Conservation (phyloP, 2,113 vertebrate species). For the Dolichotis patagonum region DNA sequence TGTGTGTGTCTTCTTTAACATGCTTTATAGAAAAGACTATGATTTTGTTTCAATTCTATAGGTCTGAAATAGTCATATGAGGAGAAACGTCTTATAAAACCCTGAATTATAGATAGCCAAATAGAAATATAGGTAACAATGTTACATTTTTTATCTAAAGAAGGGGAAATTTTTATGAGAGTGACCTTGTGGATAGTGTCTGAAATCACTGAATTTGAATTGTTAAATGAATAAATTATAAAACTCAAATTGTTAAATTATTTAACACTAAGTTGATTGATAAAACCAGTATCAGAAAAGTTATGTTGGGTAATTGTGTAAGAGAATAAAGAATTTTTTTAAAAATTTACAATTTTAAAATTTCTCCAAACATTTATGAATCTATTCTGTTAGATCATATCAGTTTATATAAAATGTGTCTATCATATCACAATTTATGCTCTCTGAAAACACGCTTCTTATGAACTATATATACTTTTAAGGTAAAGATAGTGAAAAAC, state of each 20-base stretch:
- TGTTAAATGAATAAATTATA: no score
- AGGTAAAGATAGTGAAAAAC: neutral
- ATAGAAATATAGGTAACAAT: neutral
- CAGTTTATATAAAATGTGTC: neutral
- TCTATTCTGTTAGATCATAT: neutral
- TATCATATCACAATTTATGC: neutral
- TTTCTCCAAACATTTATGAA: neutral
- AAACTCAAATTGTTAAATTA: no score
- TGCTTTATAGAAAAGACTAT: neutral
- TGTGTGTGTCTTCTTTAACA: neutral
- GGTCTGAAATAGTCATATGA: neutral
- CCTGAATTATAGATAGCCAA: neutral
- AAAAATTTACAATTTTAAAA: neutral
- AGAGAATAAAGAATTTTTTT: neutral
- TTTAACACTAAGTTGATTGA: neutral
- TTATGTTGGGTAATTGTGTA: neutral
- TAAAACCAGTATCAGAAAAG: rapidly evolving
- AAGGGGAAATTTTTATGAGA: neutral
- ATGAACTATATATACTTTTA: neutral
- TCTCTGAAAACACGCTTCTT: neutral
- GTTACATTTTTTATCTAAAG: neutral
- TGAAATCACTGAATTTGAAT: no score
- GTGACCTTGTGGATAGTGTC: neutral
- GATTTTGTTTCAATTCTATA: neutral
- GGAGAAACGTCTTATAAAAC: neutral